These are phyloP conservation scores for Pygmarrhopalites habei DNA, from an alignment of 1,140 invertebrate genomes.

Conservation along the genomic window DNA sequence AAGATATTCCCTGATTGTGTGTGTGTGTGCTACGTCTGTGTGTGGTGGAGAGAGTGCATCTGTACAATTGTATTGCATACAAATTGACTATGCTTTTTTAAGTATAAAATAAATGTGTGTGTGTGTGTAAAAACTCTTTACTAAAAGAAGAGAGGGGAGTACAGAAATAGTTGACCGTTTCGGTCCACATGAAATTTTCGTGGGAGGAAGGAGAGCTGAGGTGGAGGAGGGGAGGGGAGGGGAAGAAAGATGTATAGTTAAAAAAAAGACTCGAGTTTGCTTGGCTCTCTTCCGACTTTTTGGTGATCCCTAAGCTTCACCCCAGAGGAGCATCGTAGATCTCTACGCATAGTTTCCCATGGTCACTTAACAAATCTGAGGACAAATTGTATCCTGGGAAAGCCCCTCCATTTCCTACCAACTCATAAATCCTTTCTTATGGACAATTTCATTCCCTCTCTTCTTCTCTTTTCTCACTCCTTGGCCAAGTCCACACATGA, in stretches of 20 bases:
- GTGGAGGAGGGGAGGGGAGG: no score
- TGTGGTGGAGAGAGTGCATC: no score
- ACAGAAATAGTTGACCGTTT: constrained; percentile 5
- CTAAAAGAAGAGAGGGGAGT: no score
- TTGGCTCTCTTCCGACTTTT: background rate
- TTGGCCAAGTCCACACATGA: background rate
- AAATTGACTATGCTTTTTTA: no score
- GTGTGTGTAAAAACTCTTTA: no score
- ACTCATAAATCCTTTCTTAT: constrained; percentile 16
- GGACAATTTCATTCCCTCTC: constrained; percentile 1
- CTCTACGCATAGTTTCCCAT: constrained; percentile 18
- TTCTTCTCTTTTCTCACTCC: background rate
- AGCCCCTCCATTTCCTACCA: constrained; percentile 12
- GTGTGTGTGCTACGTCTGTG: no score
- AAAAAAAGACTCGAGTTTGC: no score
- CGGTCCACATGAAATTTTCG: constrained; percentile 1
- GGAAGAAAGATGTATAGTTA: no score
- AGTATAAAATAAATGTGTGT: no score
- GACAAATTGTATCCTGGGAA: constrained; percentile 28
- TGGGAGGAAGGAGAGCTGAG: constrained; percentile 2
- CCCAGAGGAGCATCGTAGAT: background rate
- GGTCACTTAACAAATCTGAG: constrained; percentile 22
- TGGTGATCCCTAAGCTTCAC: background rate
- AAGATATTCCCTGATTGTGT: no score
- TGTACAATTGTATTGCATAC: no score